Evolutionary conservation across 1,140 invertebrate species (phyloP), one percentile per base, ranked within the genome.

Genomic region (Eriocheir sinensis): DNA sequence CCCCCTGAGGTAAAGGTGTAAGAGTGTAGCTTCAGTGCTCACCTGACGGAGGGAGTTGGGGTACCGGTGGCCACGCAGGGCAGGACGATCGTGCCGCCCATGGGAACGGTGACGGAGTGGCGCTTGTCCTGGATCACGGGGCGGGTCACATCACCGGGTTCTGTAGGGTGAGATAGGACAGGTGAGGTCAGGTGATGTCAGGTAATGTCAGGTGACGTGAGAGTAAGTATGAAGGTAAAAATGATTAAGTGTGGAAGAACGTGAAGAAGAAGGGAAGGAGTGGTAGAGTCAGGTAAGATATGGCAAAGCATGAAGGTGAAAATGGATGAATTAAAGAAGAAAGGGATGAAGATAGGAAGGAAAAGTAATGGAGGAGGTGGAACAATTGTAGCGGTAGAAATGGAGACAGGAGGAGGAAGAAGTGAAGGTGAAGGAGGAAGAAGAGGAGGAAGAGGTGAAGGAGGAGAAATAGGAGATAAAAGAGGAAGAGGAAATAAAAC

Each of bases 41-140:
- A 91, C 92, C 97, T 97, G 96, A 97, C 97, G 0, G 96, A 96
- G 21, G 97, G 97, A 8, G 97, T 97, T 38, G 97, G 98, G 96
- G 97, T 97, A 27, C 97, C 97, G 96, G 97, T 97, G 41, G 97
- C 97, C 48, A 98, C 97, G 96, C 98, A 98, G 4, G 98, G 97
- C 32, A 98, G 96, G 34, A 98, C 97, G 4, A 97, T 97, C 21
- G 97, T 97, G 95, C 97, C 97, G 44, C 97, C 97, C 92, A 97
- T 96, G 92, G 97, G 96, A 8, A 97, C 97, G 48, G 97, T 97
- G 89, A 97, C 96, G 21, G 94, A 94, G 21, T 80, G 79, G 30
- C 80, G 44, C 53, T 93, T 93, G 40, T 93, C 90, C 48, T 83
- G 44, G 41, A 95, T 95, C 17, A 91, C 88, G 12, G 95, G 95